These are phyloP conservation scores for Zapus hudsonius DNA, from an alignment of 2,113 vertebrate genomes.

Conservation along the genomic window DNA sequence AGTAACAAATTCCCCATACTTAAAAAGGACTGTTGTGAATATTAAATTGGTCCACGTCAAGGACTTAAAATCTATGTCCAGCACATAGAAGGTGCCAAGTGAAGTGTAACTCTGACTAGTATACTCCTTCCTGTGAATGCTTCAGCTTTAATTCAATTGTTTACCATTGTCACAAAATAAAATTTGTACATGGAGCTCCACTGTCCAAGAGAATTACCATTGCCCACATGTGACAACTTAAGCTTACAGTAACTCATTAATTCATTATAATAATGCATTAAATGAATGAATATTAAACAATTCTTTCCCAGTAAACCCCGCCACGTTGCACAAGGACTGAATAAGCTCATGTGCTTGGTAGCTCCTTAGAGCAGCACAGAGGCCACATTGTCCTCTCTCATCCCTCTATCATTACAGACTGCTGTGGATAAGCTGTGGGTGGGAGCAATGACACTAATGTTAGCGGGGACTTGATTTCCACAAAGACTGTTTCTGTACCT, in stretches of 20 bases:
- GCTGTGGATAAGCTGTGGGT: neutral
- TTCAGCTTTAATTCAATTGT: neutral
- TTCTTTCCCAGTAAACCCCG: neutral
- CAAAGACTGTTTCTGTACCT: neutral
- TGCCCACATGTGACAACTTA: neutral
- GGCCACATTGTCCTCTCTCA: no score
- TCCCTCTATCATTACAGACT: neutral
- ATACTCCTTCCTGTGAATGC: neutral
- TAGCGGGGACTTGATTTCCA: neutral
- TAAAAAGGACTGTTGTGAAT: neutral
- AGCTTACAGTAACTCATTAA: neutral
- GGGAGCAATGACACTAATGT: neutral
- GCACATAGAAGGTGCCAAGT: neutral
- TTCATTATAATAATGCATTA: no score
- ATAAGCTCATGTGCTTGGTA: neutral
- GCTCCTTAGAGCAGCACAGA: neutral
- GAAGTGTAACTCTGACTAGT: neutral
- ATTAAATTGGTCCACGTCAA: constrained; percentile 15
- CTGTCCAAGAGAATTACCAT: neutral
- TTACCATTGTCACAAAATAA: neutral
- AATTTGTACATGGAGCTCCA: neutral
- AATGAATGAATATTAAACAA: neutral
- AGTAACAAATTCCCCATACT: neutral
- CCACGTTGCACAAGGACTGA: neutral
- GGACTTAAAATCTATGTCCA: neutral